Conservation (phyloP, 2,797 vertebrate genomes). For the Basileuterus tristriatus region DNA sequence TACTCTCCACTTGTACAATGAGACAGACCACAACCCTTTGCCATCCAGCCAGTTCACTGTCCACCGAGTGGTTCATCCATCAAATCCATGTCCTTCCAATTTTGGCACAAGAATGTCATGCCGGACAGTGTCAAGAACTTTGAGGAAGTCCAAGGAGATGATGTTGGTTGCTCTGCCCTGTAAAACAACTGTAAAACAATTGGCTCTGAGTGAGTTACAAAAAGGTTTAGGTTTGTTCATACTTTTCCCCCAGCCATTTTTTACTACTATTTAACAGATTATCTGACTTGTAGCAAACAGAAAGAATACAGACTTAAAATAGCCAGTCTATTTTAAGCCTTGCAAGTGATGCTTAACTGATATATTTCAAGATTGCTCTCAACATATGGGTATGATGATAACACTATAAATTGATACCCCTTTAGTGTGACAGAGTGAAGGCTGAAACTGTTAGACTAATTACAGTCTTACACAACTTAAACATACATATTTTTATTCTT, state of each 20-base stretch:
- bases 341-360: neutral
- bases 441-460: neutral
- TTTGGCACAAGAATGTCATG: neutral
- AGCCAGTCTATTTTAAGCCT: neutral
- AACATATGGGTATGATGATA: neutral
- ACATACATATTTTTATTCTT: neutral
- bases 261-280: neutral
- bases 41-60: neutral
- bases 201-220: neutral
- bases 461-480: neutral
- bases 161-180: neutral
- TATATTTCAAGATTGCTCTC: neutral
- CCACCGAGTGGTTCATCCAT: neutral
- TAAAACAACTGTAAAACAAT: neutral
- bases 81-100: neutral
- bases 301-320: neutral
- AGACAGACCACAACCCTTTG: neutral
- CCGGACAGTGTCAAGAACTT: neutral
- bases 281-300: neutral
- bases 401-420: neutral
- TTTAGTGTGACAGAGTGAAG: neutral
- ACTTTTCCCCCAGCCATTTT: neutral
- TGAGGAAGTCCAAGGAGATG: rapidly evolving
- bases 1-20: neutral
- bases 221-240: neutral